phyloP scores from a whole-genome alignment of 2,888 invertebrate species.

The Apodemia mormo region DNA sequence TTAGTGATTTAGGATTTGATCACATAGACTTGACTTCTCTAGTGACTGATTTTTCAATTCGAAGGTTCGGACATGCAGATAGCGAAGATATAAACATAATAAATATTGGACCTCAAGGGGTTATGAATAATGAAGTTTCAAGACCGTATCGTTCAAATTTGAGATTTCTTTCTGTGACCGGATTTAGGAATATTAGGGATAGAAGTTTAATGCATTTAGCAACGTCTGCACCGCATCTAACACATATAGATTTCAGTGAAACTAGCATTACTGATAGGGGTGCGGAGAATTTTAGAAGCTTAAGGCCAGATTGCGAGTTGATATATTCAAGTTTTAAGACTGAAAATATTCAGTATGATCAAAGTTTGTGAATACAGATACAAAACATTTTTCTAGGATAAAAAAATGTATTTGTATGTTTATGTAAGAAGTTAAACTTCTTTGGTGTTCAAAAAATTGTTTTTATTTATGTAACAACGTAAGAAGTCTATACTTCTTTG shows the following conservation, averaged over 20 bases:
- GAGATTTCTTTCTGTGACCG: slow-evolving; percentile 76
- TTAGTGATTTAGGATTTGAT: slow-evolving; percentile 30
- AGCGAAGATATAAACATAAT: slow-evolving; percentile 57
- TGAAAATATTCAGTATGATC: background rate
- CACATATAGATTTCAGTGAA: slow-evolving; percentile 84
- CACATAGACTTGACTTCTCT: slow-evolving; percentile 46
- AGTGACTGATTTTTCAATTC: slow-evolving; percentile 58
- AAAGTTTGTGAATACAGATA: no score
- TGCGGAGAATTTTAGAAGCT: slow-evolving; percentile 80
- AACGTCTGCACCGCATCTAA: slow-evolving; percentile 81
- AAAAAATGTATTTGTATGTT: no score
- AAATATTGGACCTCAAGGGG: slow-evolving; percentile 46
- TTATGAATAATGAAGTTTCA: slow-evolving; percentile 30
- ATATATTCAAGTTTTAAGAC: slow-evolving; percentile 29
- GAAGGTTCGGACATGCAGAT: slow-evolving; percentile 59
- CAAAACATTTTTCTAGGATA: no score
- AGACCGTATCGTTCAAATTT: slow-evolving; percentile 71
- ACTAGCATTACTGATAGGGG: slow-evolving; percentile 84
- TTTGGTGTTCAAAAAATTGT: no score
- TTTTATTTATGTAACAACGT: no score
- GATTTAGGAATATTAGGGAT: slow-evolving; percentile 84
- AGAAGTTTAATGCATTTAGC: slow-evolving; percentile 82
- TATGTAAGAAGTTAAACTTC: no score
- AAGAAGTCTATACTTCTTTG: no score
- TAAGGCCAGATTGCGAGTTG: slow-evolving; percentile 82